These are phyloP conservation scores for Drosophila fuyamai DNA, from an alignment of 1,140 invertebrate genomes.

Conservation along the genomic window DNA sequence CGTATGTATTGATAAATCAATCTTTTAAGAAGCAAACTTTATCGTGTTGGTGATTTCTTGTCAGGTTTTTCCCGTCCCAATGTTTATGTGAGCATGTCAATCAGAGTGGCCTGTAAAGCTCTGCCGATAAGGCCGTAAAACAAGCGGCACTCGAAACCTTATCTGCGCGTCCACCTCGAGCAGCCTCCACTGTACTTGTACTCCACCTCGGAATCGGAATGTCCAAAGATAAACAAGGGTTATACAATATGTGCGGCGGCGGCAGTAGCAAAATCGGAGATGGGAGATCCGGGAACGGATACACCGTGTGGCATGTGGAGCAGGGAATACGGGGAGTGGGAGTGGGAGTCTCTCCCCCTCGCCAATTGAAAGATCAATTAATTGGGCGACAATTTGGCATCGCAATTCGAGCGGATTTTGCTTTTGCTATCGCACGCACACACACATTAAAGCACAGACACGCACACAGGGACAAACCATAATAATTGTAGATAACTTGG, in stretches of 20 bases:
- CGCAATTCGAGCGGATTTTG: slow-evolving; percentile 44
- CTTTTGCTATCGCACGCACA: slow-evolving; percentile 42
- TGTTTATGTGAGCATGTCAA: neutral
- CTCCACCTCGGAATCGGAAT: slow-evolving; percentile 47
- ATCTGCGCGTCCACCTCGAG: slow-evolving; percentile 4
- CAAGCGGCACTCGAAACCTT: neutral
- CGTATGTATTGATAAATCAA: neutral
- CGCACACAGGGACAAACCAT: slow-evolving; percentile 48
- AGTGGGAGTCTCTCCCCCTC: neutral
- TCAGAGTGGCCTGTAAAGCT: slow-evolving; percentile 2
- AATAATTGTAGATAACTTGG: slow-evolving; percentile 79
- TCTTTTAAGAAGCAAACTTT: neutral
- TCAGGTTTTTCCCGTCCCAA: neutral
- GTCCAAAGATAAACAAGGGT: slow-evolving; percentile 76
- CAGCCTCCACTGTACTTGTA: slow-evolving; percentile 41
- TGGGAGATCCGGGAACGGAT: slow-evolving; percentile 1
- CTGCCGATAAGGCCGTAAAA: slow-evolving; percentile 1
- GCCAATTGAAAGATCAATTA: slow-evolving; percentile 45
- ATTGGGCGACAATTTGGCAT: slow-evolving; percentile 47
- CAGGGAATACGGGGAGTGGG: slow-evolving; percentile 2
- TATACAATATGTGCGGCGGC: slow-evolving; percentile 60
- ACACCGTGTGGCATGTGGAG: neutral
- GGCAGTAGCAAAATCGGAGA: slow-evolving; percentile 28
- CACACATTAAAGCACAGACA: slow-evolving; percentile 22
- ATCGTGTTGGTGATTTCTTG: slow-evolving; percentile 1